Percentiles rank a stretch among this genome's conserved stretches.
These are phyloP conservation scores for Sipha flava DNA, from an alignment of 1,140 invertebrate species.

Conservation along the genomic window DNA sequence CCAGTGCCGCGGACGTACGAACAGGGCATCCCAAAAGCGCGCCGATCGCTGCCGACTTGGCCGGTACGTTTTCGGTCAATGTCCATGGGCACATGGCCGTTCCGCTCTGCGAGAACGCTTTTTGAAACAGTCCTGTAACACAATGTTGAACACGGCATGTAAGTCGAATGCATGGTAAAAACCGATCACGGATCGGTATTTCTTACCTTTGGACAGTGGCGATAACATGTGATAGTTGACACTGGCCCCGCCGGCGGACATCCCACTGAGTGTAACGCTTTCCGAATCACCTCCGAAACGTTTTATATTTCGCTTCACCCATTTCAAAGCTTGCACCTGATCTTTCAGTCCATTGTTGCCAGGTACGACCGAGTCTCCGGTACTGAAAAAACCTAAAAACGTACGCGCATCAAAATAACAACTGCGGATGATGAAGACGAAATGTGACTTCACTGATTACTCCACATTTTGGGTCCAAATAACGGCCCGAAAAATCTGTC, in stretches of 20 bases:
- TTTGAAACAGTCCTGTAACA: constrained; percentile 35
- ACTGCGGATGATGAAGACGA: no score
- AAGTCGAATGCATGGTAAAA: no score
- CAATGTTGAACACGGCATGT: neutral
- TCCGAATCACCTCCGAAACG: constrained; percentile 53
- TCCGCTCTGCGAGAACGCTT: constrained; percentile 45
- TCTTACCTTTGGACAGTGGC: constrained; percentile 37
- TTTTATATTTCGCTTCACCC: constrained; percentile 53
- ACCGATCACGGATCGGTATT: no score
- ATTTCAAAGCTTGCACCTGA: constrained; percentile 52
- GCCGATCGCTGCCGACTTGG: constrained; percentile 59
- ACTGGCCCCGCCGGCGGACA: constrained; percentile 52
- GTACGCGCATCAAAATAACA: no score
- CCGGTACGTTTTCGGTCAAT: constrained; percentile 53
- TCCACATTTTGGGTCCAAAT: no score
- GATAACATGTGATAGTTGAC: constrained; percentile 58
- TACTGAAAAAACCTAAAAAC: constrained; percentile 46
- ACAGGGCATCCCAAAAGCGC: constrained; percentile 60
- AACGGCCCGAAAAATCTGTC: no score
- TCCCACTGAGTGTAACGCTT: constrained; percentile 49
- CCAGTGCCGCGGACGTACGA: constrained; percentile 49
- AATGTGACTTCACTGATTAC: no score
- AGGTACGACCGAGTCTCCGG: constrained; percentile 47
- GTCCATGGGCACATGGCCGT: constrained; percentile 64
- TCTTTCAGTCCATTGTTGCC: constrained; percentile 59